Base-by-base conservation (phyloP, 1,140 invertebrate species). In the Zaprionus vittiger region DNA sequence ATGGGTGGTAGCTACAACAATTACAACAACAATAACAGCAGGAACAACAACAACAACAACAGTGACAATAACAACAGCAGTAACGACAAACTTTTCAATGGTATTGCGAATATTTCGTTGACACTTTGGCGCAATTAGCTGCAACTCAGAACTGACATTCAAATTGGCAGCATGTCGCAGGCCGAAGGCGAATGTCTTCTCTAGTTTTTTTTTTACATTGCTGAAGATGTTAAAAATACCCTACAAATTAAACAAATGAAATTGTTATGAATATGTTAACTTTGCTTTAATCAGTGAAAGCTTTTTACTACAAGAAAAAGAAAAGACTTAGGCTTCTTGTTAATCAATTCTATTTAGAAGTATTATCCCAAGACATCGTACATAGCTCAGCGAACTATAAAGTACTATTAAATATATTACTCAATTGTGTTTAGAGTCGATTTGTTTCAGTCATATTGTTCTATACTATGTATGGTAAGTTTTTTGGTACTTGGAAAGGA, bases 61-160 rank as follows among this genome's bases (percentile, higher is more conserved):
- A 26, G n/a, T 24, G 3, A 11, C 55, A 28, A 14, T 12, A 31
- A 5, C 64, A 31, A 47, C 24, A 26, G n/a, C 65, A 68, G 28
- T 9, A 7, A 31, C 28, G 2, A 14, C 31, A 34, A 34, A 34
- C 9, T 34, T 34, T 41, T 24, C 12, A 60, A 3, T 26, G 9
- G 55, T 55, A 71, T 64, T 71, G 54, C 60, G 61, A 72, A 44
- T 61, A 57, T 60, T 76, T 65, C 64, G 26, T 65, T 72, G 73
- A 72, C 73, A 72, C 73, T 76, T 76, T 54, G 56, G 5, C 61
- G 73, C 73, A 76, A 76, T 76, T 76, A 76, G 73, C 61, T 31
- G 68, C 44, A 38, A 12, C 28, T 59, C 55, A 66, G 49, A 54
- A 64, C 24, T 71, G 73, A 64, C 73, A 74, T 74, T 74, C 72